A percentile compares a stretch with the other conserved stretches of the same genome.
These are phyloP conservation scores for Poecilobothrus nobilitatus DNA, from an alignment of 2,888 invertebrate genomes.

Conservation along the genomic window DNA sequence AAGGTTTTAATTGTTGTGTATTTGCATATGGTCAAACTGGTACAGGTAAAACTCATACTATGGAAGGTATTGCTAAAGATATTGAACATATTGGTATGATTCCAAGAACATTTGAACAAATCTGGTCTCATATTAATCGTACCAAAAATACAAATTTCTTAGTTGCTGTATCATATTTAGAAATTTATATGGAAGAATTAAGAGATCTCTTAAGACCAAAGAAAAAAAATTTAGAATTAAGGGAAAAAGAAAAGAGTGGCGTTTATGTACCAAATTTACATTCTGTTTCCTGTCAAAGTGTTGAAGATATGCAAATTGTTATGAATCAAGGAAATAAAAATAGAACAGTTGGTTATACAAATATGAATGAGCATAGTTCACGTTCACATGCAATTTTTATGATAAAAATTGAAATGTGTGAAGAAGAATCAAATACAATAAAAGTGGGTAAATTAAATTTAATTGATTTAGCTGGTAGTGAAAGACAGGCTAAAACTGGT, in stretches of 20 bases:
- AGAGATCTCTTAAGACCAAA: constrained; percentile 62
- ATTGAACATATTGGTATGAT: constrained; percentile 74
- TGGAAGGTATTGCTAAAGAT: constrained; percentile 59
- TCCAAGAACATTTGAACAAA: constrained; percentile 93
- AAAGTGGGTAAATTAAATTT: constrained; percentile 93
- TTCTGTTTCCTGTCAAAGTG: constrained; percentile 88
- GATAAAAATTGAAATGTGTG: constrained; percentile 92
- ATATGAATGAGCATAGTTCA: constrained; percentile 98
- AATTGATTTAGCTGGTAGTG: constrained; percentile 96
- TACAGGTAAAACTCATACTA: constrained; percentile 71
- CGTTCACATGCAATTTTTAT: constrained; percentile 97
- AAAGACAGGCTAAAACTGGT: constrained; percentile 93
- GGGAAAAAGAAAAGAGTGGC: constrained; percentile 65
- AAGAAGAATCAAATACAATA: constrained; percentile 50
- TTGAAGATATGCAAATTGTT: constrained; percentile 85
- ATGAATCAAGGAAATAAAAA: constrained; percentile 91
- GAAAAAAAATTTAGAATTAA: constrained; percentile 49
- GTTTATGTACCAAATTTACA: constrained; percentile 94
- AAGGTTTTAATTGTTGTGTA: constrained; percentile 98
- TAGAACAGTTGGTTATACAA: constrained; percentile 89
- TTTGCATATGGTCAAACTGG: constrained; percentile 99
- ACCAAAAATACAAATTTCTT: constrained; percentile 91
- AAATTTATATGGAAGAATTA: constrained; percentile 91
- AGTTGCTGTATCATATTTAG: constrained; percentile 92
- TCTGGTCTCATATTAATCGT: constrained; percentile 87